Conservation (phyloP, 1,140 invertebrate species). For the Proctacanthus coquilletti region DNA sequence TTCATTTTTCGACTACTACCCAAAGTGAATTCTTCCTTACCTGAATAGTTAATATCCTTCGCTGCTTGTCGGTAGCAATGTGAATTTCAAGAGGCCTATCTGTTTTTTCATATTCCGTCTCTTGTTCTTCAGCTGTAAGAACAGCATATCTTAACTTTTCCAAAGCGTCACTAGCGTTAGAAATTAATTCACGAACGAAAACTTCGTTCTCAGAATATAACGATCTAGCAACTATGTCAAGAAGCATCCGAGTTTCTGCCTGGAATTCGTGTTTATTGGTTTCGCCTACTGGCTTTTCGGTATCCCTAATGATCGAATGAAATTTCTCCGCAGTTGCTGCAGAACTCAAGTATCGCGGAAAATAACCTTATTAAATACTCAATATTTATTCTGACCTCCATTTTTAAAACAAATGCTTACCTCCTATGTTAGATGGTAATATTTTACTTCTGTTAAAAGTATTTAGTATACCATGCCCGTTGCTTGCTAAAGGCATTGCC, state of each 20-base stretch:
- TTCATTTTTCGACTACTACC: too few species aligned
- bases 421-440: too few species aligned
- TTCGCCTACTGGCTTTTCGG: constrained; percentile 39
- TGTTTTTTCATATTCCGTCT: constrained; percentile 26
- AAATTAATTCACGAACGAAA: constrained; percentile 89
- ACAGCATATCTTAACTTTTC: constrained; percentile 78
- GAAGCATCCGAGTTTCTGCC: constrained; percentile 86
- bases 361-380: too few species aligned
- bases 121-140: constrained; percentile 33
- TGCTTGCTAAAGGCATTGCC: too few species aligned
- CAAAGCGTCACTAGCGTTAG: constrained; percentile 92
- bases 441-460: too few species aligned
- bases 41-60: constrained; percentile 72
- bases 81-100: constrained; percentile 68
- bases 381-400: too few species aligned
- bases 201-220: constrained; percentile 96
- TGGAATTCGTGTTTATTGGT: constrained; percentile 70
- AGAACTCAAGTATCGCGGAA: not conserved
- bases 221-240: constrained; percentile 94
- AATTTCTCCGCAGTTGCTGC: constrained; percentile 7
- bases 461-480: too few species aligned
- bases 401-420: too few species aligned
- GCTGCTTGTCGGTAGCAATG: constrained; percentile 76
- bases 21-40: too few species aligned
- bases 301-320: constrained; percentile 36